Evolutionary conservation across 2,113 vertebrate species (phyloP).

Genomic region (Chascanopsetta lugubris): DNA sequence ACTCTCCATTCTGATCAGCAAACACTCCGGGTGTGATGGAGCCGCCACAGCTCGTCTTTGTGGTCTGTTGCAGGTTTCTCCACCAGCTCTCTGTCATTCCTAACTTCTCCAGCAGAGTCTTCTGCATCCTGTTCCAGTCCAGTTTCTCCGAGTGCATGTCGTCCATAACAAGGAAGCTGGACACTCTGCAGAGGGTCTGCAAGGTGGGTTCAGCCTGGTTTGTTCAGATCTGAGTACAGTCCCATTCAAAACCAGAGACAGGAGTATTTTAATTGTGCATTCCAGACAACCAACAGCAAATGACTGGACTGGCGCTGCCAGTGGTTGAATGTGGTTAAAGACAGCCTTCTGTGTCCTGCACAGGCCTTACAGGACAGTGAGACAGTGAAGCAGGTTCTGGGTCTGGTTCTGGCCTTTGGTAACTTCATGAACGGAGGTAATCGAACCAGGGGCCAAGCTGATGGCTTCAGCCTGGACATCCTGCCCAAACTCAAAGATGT

Average conservation of each 20-base stretch:
- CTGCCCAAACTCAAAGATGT: slow-evolving; percentile 98
- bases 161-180: slow-evolving; percentile 88
- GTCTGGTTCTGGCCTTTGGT: slow-evolving; percentile 94
- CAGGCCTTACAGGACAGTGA: slow-evolving; percentile 86
- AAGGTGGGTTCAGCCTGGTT: slow-evolving; percentile 79
- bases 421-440: slow-evolving; percentile 99
- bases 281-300: no score
- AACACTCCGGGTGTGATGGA: background rate
- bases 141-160: slow-evolving; percentile 91
- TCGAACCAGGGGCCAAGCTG: slow-evolving; percentile 93
- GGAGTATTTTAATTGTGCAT: no score
- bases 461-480: slow-evolving; percentile 95
- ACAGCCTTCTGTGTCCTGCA: slow-evolving; percentile 9
- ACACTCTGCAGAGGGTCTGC: slow-evolving; percentile 89
- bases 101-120: slow-evolving; percentile 93
- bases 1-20: background rate
- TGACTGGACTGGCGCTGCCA: background rate
- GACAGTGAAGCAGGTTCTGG: slow-evolving; percentile 87
- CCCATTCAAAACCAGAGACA: background rate
- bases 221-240: no score
- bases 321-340: background rate
- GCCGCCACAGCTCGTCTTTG: background rate
- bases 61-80: slow-evolving; percentile 86
- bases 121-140: slow-evolving; percentile 95
- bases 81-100: slow-evolving; percentile 93